Percentiles rank a stretch among this genome's conserved stretches.
Evolutionary conservation across 2,888 invertebrate species (phyloP).

Genomic region (Ganaspis brasiliensis): DNA sequence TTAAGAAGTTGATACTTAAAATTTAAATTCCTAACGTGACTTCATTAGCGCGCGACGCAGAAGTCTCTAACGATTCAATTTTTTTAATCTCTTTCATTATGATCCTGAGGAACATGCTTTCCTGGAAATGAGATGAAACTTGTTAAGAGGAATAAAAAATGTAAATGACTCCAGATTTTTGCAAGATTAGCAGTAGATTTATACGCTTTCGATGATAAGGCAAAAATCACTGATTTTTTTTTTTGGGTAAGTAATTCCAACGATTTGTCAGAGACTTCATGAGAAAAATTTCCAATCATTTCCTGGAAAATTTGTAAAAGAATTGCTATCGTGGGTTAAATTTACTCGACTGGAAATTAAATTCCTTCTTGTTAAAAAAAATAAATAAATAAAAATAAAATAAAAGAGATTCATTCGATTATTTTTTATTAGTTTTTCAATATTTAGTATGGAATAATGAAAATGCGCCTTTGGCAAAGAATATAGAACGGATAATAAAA

Average conservation of each 20-base stretch:
- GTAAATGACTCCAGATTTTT: slow-evolving; percentile 11
- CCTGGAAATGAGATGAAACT: slow-evolving; percentile 31
- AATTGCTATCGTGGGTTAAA: not conserved
- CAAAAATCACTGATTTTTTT: not conserved
- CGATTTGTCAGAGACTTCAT: too few relatives aligned
- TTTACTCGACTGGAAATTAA: not conserved
- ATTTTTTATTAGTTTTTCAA: too few relatives aligned
- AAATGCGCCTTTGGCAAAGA: too few relatives aligned
- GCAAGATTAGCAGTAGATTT: slow-evolving; percentile 6
- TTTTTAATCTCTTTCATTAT: slow-evolving; percentile 33
- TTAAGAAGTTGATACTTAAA: slow-evolving; percentile 37
- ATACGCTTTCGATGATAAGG: not conserved
- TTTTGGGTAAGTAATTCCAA: too few relatives aligned
- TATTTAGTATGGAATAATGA: too few relatives aligned
- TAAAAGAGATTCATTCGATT: too few relatives aligned
- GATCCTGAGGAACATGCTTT: slow-evolving; percentile 10
- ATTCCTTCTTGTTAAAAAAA: too few relatives aligned
- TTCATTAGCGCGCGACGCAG: slow-evolving; percentile 36
- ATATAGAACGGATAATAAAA: too few relatives aligned
- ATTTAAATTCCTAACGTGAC: slow-evolving; percentile 38
- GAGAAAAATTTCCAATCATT: too few relatives aligned
- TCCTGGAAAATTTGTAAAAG: too few relatives aligned
- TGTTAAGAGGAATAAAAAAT: slow-evolving; percentile 5
- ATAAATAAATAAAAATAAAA: too few relatives aligned
- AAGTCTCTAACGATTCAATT: slow-evolving; percentile 39